Conservation (phyloP, 2,113 vertebrate species). For the Stictonetta naevosa region DNA sequence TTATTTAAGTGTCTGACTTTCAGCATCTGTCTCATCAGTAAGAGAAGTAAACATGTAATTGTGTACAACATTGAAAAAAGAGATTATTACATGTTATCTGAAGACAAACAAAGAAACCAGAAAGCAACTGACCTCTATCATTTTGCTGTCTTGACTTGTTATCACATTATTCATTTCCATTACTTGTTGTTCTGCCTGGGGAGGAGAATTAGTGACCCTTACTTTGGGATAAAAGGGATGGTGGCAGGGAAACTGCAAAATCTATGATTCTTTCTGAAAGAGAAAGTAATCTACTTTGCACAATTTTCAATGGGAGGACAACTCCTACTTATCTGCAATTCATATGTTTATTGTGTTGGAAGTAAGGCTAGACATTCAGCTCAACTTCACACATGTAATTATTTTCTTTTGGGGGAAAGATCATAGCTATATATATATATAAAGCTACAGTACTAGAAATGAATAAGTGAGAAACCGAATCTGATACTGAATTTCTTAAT, state of each 20-base stretch:
- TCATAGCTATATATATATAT: neutral
- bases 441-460: neutral
- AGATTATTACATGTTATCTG: neutral
- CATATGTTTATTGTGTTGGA: fast-evolving
- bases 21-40: neutral
- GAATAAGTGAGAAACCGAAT: neutral
- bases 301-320: neutral
- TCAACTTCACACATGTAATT: neutral
- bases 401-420: neutral
- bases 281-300: neutral
- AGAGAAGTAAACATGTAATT: neutral
- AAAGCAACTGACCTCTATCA: neutral
- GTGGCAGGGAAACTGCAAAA: neutral
- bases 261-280: neutral
- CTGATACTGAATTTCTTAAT: neutral
- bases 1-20: neutral
- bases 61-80: neutral
- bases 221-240: neutral
- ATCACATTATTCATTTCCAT: neutral
- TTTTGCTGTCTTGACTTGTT: neutral
- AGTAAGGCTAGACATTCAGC: neutral
- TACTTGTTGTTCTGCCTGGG: neutral
- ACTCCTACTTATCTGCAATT: neutral
- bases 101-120: neutral
- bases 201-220: neutral